Conservation (phyloP, 2,797 vertebrate genomes). For the Trachurus trachurus region DNA sequence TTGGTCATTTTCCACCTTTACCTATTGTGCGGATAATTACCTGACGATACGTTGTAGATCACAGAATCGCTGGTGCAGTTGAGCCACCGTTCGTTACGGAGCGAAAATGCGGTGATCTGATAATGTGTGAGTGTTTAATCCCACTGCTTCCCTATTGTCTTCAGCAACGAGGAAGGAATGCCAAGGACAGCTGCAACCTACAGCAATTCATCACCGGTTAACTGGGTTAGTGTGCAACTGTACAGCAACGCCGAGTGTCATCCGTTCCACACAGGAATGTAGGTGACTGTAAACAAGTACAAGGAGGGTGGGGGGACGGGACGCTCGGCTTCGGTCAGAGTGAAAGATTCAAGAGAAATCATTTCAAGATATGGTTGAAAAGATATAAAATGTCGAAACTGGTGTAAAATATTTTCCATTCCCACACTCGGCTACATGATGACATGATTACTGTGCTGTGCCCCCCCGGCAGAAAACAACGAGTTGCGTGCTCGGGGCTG, state of each 20-base stretch:
- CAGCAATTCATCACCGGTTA: background rate
- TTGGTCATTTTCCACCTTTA: background rate
- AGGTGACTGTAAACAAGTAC: background rate
- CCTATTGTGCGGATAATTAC: background rate
- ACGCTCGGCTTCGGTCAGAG: background rate
- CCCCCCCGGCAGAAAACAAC: background rate
- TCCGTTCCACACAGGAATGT: background rate
- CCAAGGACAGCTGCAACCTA: slow-evolving; percentile 1
- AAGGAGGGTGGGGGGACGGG: background rate
- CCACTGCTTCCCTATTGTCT: background rate
- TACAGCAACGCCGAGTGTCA: background rate
- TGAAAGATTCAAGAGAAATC: background rate
- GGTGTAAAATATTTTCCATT: background rate
- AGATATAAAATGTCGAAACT: background rate
- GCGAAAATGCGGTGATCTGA: background rate
- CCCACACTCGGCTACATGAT: background rate
- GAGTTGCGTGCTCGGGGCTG: background rate
- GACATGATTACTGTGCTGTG: background rate
- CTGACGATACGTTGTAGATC: background rate
- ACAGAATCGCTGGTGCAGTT: background rate
- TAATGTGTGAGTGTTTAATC: slow-evolving; percentile 9
- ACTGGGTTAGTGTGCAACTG: background rate
- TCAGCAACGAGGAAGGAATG: background rate
- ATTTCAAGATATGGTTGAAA: background rate
- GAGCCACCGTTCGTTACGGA: background rate